Percentiles rank a stretch among this genome's conserved stretches.
phyloP scores from a whole-genome alignment of 1,140 invertebrate genomes.

The Nasonia giraulti region DNA sequence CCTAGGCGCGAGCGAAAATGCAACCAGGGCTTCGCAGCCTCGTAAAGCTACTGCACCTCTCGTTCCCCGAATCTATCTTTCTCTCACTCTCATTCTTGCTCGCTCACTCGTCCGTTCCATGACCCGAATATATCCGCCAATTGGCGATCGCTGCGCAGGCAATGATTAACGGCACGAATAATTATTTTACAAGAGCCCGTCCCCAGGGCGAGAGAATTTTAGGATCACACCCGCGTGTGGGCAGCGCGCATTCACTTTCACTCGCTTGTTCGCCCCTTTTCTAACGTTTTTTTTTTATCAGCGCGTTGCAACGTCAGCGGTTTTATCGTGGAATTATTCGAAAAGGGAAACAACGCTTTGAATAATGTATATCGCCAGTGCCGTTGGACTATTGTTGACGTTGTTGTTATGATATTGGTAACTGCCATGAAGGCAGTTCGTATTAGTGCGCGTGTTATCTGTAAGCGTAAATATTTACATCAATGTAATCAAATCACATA shows the following conservation, averaged over 20 bases:
- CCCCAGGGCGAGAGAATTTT: not conserved
- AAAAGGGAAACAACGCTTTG: too few species aligned
- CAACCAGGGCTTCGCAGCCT: conserved; percentile 21
- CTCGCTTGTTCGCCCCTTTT: not conserved
- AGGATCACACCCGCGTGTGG: not conserved
- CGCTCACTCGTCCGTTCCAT: not conserved
- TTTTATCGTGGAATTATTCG: not conserved
- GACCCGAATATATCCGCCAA: not conserved
- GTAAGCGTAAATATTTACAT: too few species aligned
- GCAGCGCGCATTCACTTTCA: not conserved
- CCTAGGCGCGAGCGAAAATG: conserved; percentile 14
- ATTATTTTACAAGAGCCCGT: conserved; percentile 39
- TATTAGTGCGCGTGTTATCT: too few species aligned
- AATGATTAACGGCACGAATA: conserved; percentile 36
- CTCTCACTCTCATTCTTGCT: not conserved
- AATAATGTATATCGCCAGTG: too few species aligned
- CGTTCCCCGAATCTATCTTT: too few species aligned
- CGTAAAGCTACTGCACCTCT: not conserved
- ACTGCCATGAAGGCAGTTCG: too few species aligned
- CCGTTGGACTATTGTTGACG: too few species aligned
- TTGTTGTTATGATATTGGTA: too few species aligned
- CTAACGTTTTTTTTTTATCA: not conserved
- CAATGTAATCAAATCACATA: too few species aligned
- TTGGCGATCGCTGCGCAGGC: not conserved
- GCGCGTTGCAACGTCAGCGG: not conserved